Percentiles rank a stretch among this genome's conserved stretches.
phyloP scores from a whole-genome alignment of 2,797 vertebrate species.

The Anableps anableps region DNA sequence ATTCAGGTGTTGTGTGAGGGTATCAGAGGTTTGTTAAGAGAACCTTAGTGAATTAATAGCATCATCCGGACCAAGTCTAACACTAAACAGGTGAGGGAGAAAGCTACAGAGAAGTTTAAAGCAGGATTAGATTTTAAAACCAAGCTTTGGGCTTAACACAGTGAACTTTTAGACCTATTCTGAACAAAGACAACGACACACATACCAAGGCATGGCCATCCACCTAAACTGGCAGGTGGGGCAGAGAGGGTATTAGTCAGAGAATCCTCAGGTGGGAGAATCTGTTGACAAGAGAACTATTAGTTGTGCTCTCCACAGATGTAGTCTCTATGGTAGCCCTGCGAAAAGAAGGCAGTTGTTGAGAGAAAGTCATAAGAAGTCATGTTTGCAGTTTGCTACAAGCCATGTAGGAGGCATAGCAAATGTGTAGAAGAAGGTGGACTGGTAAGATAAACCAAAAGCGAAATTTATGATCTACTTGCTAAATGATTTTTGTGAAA shows the following conservation, averaged over 20 bases:
- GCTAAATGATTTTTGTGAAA: not conserved
- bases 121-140: not conserved
- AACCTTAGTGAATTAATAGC: not conserved
- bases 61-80: not conserved
- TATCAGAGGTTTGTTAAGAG: not conserved
- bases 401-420: not conserved
- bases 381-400: not conserved
- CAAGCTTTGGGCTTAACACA: not conserved
- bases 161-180: not conserved
- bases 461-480: not conserved
- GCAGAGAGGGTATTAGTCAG: too few relatives aligned
- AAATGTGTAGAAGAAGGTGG: not conserved
- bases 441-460: not conserved
- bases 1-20: not conserved
- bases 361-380: not conserved
- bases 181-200: not conserved
- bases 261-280: too few relatives aligned
- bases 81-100: not conserved
- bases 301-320: too few relatives aligned
- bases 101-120: not conserved
- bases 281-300: too few relatives aligned
- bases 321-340: too few relatives aligned
- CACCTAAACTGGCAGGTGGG: not conserved
- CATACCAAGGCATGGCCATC: not conserved
- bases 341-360: not conserved